Conservation (phyloP, 2,113 vertebrate genomes). For the Dendrocopos noguchii region DNA sequence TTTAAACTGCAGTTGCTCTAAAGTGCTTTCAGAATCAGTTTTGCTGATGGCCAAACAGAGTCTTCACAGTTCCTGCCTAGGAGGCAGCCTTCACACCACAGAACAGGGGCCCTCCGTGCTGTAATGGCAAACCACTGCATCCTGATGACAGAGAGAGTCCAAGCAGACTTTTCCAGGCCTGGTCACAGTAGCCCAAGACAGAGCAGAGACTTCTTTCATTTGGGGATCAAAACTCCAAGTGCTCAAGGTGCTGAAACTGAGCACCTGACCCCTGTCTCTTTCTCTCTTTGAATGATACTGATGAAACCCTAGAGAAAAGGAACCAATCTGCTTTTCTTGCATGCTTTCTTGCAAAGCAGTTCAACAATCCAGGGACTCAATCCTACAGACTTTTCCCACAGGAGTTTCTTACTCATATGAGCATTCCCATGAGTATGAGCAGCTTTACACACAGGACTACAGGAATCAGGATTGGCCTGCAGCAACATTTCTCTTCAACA, state of each 20-base stretch:
- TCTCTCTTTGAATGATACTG: neutral
- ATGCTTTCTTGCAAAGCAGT: slow-evolving; percentile 13
- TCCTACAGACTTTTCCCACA: neutral
- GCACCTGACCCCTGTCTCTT: neutral
- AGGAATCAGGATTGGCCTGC: neutral
- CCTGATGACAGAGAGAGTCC: neutral
- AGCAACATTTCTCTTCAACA: neutral
- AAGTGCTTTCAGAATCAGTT: slow-evolving; percentile 3
- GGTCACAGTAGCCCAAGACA: neutral
- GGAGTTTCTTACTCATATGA: neutral
- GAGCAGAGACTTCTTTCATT: slow-evolving; percentile 5
- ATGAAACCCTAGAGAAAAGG: neutral
- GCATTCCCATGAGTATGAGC: slow-evolving; percentile 46
- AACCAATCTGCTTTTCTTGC: neutral
- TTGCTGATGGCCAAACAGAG: neutral
- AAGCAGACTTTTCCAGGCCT: slow-evolving; percentile 2
- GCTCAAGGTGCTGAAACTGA: neutral
- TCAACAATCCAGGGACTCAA: neutral
- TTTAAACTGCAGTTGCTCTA: slow-evolving; percentile 3
- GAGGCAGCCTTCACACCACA: neutral
- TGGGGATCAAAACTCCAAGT: slow-evolving; percentile 8
- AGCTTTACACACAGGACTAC: slow-evolving; percentile 18
- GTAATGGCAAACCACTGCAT: neutral
- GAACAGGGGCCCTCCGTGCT: neutral
- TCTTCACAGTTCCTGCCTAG: slow-evolving; percentile 42